Evolutionary conservation across 2,888 invertebrate species (phyloP).

Genomic region (Hypena proboscidalis): DNA sequence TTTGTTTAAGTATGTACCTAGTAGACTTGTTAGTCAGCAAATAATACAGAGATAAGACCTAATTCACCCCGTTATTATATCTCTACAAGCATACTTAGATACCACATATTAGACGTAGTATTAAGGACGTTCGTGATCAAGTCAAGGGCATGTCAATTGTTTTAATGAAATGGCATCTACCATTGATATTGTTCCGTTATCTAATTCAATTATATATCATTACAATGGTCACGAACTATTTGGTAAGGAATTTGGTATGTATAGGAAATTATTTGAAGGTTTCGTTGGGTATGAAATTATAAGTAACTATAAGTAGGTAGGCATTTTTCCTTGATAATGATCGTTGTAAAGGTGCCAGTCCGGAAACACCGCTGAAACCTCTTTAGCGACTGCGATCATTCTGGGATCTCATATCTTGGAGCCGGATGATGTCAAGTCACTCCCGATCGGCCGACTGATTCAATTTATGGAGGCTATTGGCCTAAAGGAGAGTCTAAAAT

Average conservation of each 20-base stretch:
- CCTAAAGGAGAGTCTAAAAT: too few species aligned
- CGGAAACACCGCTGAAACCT: too few species aligned
- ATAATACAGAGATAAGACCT: constrained; percentile 9
- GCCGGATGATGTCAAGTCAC: too few species aligned
- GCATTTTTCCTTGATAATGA: too few species aligned
- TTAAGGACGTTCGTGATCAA: constrained; percentile 53
- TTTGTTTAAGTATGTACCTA: too few species aligned
- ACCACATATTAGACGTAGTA: constrained; percentile 22
- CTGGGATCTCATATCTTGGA: too few species aligned
- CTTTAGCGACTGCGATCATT: too few species aligned
- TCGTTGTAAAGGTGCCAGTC: too few species aligned
- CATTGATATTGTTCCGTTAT: constrained; percentile 65
- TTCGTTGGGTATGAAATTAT: constrained; percentile 35
- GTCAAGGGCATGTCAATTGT: constrained; percentile 67
- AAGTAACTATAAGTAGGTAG: constrained; percentile 23
- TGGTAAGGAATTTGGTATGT: constrained; percentile 55
- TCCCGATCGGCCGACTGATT: too few species aligned
- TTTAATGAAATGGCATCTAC: constrained; percentile 56
- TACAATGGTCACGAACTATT: constrained; percentile 70
- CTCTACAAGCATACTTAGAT: constrained; percentile 12
- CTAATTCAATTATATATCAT: constrained; percentile 78
- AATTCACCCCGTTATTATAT: constrained; percentile 17
- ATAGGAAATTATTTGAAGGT: constrained; percentile 59
- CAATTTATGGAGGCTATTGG: too few species aligned
- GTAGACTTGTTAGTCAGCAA: neutral